phyloP scores from a whole-genome alignment of 2,113 vertebrate species.

The Naja naja region DNA sequence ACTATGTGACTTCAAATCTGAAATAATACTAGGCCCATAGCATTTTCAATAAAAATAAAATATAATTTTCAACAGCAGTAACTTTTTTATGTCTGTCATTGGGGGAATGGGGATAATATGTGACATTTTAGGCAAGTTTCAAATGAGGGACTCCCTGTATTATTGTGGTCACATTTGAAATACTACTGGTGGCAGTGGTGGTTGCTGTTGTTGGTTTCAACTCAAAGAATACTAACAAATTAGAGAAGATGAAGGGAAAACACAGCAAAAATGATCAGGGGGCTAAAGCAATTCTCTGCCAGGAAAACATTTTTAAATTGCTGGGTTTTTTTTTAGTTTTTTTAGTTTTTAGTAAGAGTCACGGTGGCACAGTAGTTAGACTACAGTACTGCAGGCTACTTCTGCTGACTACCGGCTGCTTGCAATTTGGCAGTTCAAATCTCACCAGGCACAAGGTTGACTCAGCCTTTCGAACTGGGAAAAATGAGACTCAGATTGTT shows the following conservation, averaged over 20 bases:
- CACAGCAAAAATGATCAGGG: not conserved
- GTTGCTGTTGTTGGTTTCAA: not conserved
- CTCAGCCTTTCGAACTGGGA: too few relatives aligned
- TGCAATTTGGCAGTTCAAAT: too few relatives aligned
- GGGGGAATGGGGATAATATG: not conserved
- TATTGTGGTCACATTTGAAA: too few relatives aligned
- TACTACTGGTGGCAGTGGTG: not conserved
- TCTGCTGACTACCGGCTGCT: too few relatives aligned
- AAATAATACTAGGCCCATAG: too few relatives aligned
- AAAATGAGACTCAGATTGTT: too few relatives aligned
- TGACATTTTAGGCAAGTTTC: not conserved
- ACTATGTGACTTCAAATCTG: not conserved
- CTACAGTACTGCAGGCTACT: too few relatives aligned
- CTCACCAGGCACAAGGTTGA: too few relatives aligned
- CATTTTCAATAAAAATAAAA: not conserved
- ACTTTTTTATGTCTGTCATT: too few relatives aligned
- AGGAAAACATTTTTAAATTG: not conserved
- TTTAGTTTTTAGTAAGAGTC: not conserved
- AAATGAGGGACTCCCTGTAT: not conserved
- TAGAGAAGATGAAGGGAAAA: not conserved
- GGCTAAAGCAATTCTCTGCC: not conserved
- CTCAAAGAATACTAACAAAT: not conserved
- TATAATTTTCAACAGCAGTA: not conserved
- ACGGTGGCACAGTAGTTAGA: too few relatives aligned
- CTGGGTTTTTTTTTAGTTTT: not conserved